phyloP scores from a whole-genome alignment of 2,113 vertebrate species.

The Oncorhynchus tshawytscha region DNA sequence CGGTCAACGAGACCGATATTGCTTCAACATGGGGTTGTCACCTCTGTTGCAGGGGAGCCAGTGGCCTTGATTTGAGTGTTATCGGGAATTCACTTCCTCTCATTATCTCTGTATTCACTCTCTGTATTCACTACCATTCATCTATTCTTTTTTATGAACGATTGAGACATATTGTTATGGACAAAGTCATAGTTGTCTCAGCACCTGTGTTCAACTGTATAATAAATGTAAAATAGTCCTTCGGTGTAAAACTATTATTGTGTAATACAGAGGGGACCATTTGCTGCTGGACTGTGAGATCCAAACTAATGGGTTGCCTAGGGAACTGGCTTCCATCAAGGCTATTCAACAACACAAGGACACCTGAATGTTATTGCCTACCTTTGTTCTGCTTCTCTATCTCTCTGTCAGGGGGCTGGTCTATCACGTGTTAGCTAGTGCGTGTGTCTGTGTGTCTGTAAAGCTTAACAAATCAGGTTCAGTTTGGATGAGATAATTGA shows the following conservation, averaged over 20 bases:
- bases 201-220: constrained; percentile 14
- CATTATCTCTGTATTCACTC: too few species aligned
- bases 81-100: not conserved
- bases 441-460: not conserved
- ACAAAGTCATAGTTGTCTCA: not conserved
- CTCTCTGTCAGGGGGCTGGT: not conserved
- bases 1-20: not conserved
- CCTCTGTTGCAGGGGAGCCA: constrained; percentile 14
- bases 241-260: constrained; percentile 24
- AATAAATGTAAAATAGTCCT: constrained; percentile 40
- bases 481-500: not conserved
- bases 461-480: constrained; percentile 6
- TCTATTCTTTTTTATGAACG: too few species aligned
- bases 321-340: constrained; percentile 38
- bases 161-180: not conserved
- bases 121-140: too few species aligned
- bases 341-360: constrained; percentile 4
- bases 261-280: constrained; percentile 6
- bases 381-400: constrained; percentile 5
- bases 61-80: constrained; percentile 43
- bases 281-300: constrained; percentile 20
- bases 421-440: not conserved
- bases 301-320: constrained; percentile 52
- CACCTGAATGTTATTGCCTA: constrained; percentile 15
- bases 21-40: not conserved